Evolutionary conservation across 2,797 vertebrate genomes (phyloP), one percentile per base, ranked within the genome.

Genomic region (Setipinna tenuifilis): DNA sequence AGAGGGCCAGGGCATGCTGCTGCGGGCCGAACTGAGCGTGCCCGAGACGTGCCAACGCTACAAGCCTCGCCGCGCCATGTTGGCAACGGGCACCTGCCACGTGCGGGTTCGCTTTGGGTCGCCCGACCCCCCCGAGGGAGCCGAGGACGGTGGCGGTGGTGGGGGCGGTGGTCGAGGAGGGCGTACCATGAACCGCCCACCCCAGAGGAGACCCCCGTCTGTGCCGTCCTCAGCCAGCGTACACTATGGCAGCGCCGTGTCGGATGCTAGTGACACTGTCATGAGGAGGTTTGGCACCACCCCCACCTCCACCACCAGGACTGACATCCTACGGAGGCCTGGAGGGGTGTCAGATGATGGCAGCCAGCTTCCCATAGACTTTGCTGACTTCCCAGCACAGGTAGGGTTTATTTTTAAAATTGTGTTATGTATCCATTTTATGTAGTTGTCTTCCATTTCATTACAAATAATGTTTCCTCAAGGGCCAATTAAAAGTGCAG

Each of bases 11-110:
- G 98, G 98, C 0, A 88, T 94, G 0, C 93, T 99, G 89, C 91
- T 99, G 88, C 95, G 96, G 41, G 97, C 98, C 83, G 97, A 99
- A 89, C 95, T 99, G 97, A 96, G 94, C 23, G 96, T 98, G n/a
- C 96, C 96, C 0, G 98, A 98, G 90, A 85, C 93, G 83, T 99
- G 98, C 91, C 98, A 98, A 75, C 99, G 98, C 87, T 97, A 96
- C 90, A 99, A 98, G 88, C 71, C 71, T 10, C 96, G 98, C 11
- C 97, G 97, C 31, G 98, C 97, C 6, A 41, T 98, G 68, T 93
- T 99, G 89, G 98, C 97, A 0, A 95, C 96, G 0, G 98, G 97
- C 1, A 92, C 94, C 17, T 97, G 96, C 83, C 95, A 92, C 19
- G 88, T 98, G 85, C 93, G 90, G 82, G 98, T 99, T 21, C 97